Evolutionary conservation across 2,797 vertebrate genomes (phyloP), one percentile per base, ranked within the genome.

Genomic region (Chiroxiphia lanceolata): DNA sequence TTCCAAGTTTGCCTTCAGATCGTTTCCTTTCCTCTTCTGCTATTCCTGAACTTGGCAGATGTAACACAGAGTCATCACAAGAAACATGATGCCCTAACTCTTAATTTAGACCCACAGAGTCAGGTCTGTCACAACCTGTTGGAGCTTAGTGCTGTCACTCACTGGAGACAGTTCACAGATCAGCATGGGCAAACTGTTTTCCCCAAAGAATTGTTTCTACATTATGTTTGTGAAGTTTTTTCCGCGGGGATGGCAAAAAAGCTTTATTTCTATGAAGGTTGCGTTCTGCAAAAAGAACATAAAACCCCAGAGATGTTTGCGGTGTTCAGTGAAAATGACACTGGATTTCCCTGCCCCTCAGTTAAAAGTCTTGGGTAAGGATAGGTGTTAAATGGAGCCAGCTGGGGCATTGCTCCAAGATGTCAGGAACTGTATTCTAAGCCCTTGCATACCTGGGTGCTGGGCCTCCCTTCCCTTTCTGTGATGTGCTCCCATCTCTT

Each of bases 31-130:
- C 5, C 26, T 89, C 22, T 70, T 90, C 69, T 8, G 19, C 57
- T 86, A 6, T 91, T 94, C 57, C 50, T 83, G 83, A 81, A 59
- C 38, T 95, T 94, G 93, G 70, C 77, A 91, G 79, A 42, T 91
- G 61, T 74, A 77, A 63, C 42, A 36, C 31, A 27, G 53, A 74
- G 48, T 88, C 79, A 83, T 54, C 5, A 10, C 50, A 44, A 88
- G 92, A 90, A 95, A 95, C 74, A 59, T 4, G 92, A 88, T 93
- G 50, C 85, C 60, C 40, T 63, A 27, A 76, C 63, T 90, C 83
- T 89, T 78, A 86, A 91, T 90, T 93, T 95, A 93, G 85, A 76
- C 20, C 31, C 15, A 4, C 40, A 70, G 80, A 81, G 65, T 85
- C 69, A n/a, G 78, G 42, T 86, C 79, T 71, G 69, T 78, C 90